phyloP scores from a whole-genome alignment of 2,888 invertebrate species.

The Microctonus aethiopoides region DNA sequence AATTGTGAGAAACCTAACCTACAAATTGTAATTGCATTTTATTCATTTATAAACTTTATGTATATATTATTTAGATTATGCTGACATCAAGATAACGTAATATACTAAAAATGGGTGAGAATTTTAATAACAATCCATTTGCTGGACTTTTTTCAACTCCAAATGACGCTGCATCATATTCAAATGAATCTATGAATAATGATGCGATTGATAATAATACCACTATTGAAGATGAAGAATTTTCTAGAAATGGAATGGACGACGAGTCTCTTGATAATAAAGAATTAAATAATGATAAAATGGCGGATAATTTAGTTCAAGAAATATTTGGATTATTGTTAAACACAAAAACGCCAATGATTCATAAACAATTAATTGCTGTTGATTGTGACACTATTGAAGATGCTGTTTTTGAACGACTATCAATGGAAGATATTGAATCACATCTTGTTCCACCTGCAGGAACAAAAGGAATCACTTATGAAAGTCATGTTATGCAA shows the following conservation, averaged over 20 bases:
- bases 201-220: slow-evolving; percentile 7
- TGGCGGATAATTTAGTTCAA: slow-evolving; percentile 73
- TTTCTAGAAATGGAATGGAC: not conserved
- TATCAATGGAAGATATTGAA: slow-evolving; percentile 73
- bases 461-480: slow-evolving; percentile 63
- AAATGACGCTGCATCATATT: slow-evolving; percentile 54
- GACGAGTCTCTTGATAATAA: slow-evolving; percentile 3
- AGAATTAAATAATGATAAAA: slow-evolving; percentile 46
- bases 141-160: slow-evolving; percentile 62
- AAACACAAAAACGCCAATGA: slow-evolving; percentile 66
- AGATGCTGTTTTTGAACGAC: slow-evolving; percentile 82
- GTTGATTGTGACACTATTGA: slow-evolving; percentile 78
- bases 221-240: slow-evolving; percentile 9
- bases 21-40: not conserved
- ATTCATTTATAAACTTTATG: not conserved
- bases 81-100: slow-evolving; percentile 1
- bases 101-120: slow-evolving; percentile 56
- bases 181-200: not conserved
- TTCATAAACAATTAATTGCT: slow-evolving; percentile 71
- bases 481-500: slow-evolving; percentile 69
- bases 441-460: slow-evolving; percentile 69
- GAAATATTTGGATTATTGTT: slow-evolving; percentile 81
- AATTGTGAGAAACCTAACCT: not conserved
- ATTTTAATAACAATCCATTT: slow-evolving; percentile 66
- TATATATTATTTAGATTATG: slow-evolving; percentile 4